Percentiles rank a stretch among this genome's conserved stretches.
Conservation (phyloP, 2,888 invertebrate genomes). For the Alitta virens region DNA sequence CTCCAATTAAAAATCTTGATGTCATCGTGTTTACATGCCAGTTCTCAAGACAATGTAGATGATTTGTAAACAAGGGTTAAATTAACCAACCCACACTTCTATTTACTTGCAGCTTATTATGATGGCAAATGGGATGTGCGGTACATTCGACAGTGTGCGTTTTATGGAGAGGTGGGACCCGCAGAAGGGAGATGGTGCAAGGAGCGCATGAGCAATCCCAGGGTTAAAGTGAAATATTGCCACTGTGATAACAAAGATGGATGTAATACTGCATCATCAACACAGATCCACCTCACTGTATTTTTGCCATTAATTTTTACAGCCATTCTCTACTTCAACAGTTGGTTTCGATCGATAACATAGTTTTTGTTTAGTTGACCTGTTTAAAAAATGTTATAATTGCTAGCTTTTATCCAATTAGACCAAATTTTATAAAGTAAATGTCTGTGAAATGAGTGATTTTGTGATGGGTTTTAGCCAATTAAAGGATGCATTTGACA, state of each 20-base stretch:
- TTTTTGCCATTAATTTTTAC: not conserved
- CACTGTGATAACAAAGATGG: slow-evolving; percentile 58
- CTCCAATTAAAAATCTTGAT: too few relatives aligned
- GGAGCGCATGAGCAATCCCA: slow-evolving; percentile 52
- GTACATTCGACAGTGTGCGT: slow-evolving; percentile 56
- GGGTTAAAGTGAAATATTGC: slow-evolving; percentile 54
- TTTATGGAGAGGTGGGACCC: slow-evolving; percentile 49
- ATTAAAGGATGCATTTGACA: too few relatives aligned
- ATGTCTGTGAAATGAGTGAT: too few relatives aligned
- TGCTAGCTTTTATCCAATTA: too few relatives aligned
- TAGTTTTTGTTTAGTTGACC: too few relatives aligned
- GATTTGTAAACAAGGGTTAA: too few relatives aligned
- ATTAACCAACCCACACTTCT: too few relatives aligned
- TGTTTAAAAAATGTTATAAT: too few relatives aligned
- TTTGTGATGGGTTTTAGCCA: too few relatives aligned
- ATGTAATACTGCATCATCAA: slow-evolving; percentile 44
- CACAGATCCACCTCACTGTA: not conserved
- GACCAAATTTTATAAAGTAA: too few relatives aligned
- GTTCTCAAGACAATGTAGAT: too few relatives aligned
- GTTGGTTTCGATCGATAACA: slow-evolving; percentile 6
- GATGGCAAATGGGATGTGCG: slow-evolving; percentile 54
- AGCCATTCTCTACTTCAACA: slow-evolving; percentile 1
- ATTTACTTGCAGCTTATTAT: slow-evolving; percentile 45
- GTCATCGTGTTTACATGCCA: too few relatives aligned
- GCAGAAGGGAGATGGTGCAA: slow-evolving; percentile 53